Evolutionary conservation across 2,888 invertebrate genomes (phyloP).

Genomic region (Malachius bipustulatus): DNA sequence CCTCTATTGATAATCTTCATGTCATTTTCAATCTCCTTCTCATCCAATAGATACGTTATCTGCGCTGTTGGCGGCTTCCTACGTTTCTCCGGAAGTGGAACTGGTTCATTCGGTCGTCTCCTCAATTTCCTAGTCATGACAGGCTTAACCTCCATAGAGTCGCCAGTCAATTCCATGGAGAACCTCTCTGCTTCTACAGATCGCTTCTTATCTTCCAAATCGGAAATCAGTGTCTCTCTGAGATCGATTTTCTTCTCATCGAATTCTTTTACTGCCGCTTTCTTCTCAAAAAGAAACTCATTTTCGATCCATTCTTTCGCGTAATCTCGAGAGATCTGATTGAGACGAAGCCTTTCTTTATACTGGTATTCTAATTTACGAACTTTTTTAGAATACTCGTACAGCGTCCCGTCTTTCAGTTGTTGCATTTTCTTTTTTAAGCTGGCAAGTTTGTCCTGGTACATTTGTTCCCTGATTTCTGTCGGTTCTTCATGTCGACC

Average conservation of each 20-base stretch:
- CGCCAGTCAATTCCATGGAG: slow-evolving; percentile 79
- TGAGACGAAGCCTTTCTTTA: slow-evolving; percentile 66
- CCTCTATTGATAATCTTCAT: slow-evolving; percentile 64
- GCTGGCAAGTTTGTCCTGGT: slow-evolving; percentile 79
- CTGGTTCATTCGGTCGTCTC: slow-evolving; percentile 86
- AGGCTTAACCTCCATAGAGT: slow-evolving; percentile 84
- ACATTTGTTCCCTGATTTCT: slow-evolving; percentile 82
- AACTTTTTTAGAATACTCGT: slow-evolving; percentile 72
- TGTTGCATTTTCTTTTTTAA: slow-evolving; percentile 84
- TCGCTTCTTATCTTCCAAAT: slow-evolving; percentile 86
- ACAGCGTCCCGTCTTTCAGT: slow-evolving; percentile 72
- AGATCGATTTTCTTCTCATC: slow-evolving; percentile 91
- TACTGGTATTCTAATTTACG: slow-evolving; percentile 72
- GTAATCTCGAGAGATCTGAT: slow-evolving; percentile 66
- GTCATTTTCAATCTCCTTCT: slow-evolving; percentile 79
- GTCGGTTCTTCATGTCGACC: slow-evolving; percentile 68
- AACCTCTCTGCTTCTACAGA: slow-evolving; percentile 74
- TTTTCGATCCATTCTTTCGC: slow-evolving; percentile 77
- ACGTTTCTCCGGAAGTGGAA: slow-evolving; percentile 79
- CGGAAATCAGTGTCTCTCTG: slow-evolving; percentile 75
- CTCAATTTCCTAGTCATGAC: slow-evolving; percentile 90
- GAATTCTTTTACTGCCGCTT: slow-evolving; percentile 81
- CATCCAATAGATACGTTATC: slow-evolving; percentile 78
- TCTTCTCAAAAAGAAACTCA: slow-evolving; percentile 79
- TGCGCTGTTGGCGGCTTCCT: slow-evolving; percentile 73